Evolutionary conservation across 2,113 vertebrate species (phyloP).

Genomic region (Copsychus sechellarum): DNA sequence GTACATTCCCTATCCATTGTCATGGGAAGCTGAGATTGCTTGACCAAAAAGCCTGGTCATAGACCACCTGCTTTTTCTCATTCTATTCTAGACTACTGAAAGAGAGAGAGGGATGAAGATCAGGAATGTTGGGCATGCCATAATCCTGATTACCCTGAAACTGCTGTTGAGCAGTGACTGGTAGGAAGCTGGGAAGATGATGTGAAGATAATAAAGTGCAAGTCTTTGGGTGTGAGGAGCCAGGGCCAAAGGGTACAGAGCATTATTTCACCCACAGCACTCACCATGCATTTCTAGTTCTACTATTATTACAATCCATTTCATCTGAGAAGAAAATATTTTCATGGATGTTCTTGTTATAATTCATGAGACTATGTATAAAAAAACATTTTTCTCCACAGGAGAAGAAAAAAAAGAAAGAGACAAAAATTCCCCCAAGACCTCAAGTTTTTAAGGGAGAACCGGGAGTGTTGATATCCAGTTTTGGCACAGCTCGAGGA

Average conservation of each 20-base stretch:
- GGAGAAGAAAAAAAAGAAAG: fast-evolving
- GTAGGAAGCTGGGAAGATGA: neutral
- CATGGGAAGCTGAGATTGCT: neutral
- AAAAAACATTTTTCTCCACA: neutral
- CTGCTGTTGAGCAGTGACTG: neutral
- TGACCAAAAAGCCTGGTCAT: neutral
- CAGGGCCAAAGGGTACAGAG: neutral
- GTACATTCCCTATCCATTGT: neutral
- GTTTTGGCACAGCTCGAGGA: neutral
- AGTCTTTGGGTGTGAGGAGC: neutral
- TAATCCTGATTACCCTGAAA: neutral
- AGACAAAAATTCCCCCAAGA: neutral
- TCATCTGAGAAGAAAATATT: neutral
- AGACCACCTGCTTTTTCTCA: neutral
- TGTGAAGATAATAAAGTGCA: neutral
- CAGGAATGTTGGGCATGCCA: neutral
- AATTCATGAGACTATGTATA: neutral
- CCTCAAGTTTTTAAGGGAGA: neutral
- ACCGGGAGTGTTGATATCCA: neutral
- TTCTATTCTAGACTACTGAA: neutral
- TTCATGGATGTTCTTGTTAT: neutral
- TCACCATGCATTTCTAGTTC: neutral
- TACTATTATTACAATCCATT: neutral
- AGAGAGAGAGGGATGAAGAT: neutral
- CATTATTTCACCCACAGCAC: neutral